Evolutionary conservation across 2,888 invertebrate genomes (phyloP).

Genomic region (Drosophila acutilabella): DNA sequence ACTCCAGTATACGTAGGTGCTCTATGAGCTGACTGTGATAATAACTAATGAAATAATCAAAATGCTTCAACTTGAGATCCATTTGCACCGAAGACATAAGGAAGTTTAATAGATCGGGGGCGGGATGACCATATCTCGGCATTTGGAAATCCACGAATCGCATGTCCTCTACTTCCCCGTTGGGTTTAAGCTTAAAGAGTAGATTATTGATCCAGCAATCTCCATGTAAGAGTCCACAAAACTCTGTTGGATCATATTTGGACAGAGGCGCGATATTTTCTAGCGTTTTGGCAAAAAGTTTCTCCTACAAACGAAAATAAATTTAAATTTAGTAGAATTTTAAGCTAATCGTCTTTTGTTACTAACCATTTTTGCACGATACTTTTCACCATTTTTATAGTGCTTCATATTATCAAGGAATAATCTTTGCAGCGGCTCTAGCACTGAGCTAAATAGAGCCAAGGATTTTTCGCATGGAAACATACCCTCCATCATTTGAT

Average conservation of each 20-base stretch:
- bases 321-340: background rate
- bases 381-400: constrained; percentile 47
- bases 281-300: constrained; percentile 2
- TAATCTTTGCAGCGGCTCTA: constrained; percentile 3
- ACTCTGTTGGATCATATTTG: constrained; percentile 12
- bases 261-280: background rate
- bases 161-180: constrained; percentile 54
- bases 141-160: constrained; percentile 70
- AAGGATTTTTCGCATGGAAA: constrained; percentile 34
- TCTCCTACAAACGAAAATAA: constrained; percentile 1
- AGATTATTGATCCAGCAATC: constrained; percentile 75
- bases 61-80: constrained; percentile 62
- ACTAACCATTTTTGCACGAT: constrained; percentile 61
- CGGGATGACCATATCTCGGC: constrained; percentile 71
- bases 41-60: constrained; percentile 69
- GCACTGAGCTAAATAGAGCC: constrained; percentile 24
- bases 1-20: constrained; percentile 62
- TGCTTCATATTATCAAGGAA: constrained; percentile 44
- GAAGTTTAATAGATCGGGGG: constrained; percentile 69
- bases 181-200: constrained; percentile 57
- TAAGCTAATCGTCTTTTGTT: too few species aligned
- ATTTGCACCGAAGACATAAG: constrained; percentile 60
- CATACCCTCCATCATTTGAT: constrained; percentile 30
- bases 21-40: constrained; percentile 70
- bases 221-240: constrained; percentile 65